A percentile compares a stretch with the other conserved stretches of the same genome.
Conservation (phyloP, 2,888 invertebrate species). For the Synergus itoensis region DNA sequence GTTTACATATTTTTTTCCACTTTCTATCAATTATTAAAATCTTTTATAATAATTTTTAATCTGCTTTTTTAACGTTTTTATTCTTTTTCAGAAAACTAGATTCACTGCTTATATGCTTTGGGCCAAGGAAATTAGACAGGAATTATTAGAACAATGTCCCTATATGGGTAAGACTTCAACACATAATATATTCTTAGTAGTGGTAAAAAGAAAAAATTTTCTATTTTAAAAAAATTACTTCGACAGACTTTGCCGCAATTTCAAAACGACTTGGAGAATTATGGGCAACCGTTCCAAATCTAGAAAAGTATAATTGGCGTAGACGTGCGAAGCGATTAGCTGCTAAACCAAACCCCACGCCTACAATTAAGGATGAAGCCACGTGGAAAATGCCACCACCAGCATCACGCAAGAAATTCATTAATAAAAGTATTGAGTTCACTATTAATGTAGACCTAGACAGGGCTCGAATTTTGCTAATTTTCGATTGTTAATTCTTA, state of each 20-base stretch:
- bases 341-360: conserved; percentile 75
- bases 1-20: conserved; percentile 53
- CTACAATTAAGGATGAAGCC: conserved; percentile 69
- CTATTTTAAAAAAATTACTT: conserved; percentile 13
- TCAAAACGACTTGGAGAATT: conserved; percentile 92
- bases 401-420: conserved; percentile 77
- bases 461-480: too few relatives aligned
- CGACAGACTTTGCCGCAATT: conserved; percentile 87
- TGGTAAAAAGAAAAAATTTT: neutral
- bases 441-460: conserved; percentile 42
- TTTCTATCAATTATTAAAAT: conserved; percentile 5
- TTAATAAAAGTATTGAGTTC: conserved; percentile 76
- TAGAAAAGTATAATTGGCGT: conserved; percentile 88
- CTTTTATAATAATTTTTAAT: conserved; percentile 21
- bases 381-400: conserved; percentile 73
- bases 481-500: too few relatives aligned
- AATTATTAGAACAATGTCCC: conserved; percentile 85
- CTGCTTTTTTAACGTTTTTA: conserved; percentile 15
- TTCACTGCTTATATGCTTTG: conserved; percentile 95
- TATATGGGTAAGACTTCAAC: conserved; percentile 82
- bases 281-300: conserved; percentile 89
- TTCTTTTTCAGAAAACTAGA: conserved; percentile 81
- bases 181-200: neutral
- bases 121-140: conserved; percentile 90
- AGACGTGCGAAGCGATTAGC: conserved; percentile 87